phyloP scores from a whole-genome alignment of 1,140 invertebrate species.

The Bombus fervidus region DNA sequence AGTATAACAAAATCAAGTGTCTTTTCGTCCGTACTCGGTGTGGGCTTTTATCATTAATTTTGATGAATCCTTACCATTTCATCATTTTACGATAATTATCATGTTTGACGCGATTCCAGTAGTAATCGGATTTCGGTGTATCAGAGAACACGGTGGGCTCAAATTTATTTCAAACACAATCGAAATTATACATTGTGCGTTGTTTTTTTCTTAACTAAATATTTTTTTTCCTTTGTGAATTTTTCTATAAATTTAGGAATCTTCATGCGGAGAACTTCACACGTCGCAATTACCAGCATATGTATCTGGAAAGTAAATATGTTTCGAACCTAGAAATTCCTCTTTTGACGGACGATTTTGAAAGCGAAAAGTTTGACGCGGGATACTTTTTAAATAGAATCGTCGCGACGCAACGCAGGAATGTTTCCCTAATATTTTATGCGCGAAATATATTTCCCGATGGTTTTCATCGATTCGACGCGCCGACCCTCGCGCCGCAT shows the following conservation, averaged over 20 bases:
- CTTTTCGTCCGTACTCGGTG: too few relatives aligned
- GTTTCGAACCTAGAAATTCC: background rate
- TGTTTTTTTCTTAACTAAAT: background rate
- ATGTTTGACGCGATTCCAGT: too few relatives aligned
- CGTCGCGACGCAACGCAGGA: background rate
- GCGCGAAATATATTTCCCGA: background rate
- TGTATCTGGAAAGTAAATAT: background rate
- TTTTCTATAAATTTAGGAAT: background rate
- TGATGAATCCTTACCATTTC: too few relatives aligned
- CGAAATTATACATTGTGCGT: background rate
- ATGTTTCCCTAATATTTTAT: background rate
- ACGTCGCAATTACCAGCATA: background rate
- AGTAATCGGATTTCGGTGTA: background rate
- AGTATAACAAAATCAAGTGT: too few relatives aligned
- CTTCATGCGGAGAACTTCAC: too few relatives aligned
- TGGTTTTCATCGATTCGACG: conserved; percentile 30
- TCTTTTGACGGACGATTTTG: background rate
- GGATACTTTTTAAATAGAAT: background rate
- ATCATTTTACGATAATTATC: too few relatives aligned
- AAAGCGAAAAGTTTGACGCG: background rate
- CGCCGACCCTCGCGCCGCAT: background rate
- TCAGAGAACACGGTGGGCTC: too few relatives aligned
- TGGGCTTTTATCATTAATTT: too few relatives aligned
- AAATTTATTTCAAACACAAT: too few relatives aligned
- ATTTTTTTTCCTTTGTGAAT: background rate